Percentiles rank a stretch among this genome's conserved stretches.
These are phyloP conservation scores for Aleiodes alternator DNA, from an alignment of 2,888 invertebrate genomes.

Conservation along the genomic window DNA sequence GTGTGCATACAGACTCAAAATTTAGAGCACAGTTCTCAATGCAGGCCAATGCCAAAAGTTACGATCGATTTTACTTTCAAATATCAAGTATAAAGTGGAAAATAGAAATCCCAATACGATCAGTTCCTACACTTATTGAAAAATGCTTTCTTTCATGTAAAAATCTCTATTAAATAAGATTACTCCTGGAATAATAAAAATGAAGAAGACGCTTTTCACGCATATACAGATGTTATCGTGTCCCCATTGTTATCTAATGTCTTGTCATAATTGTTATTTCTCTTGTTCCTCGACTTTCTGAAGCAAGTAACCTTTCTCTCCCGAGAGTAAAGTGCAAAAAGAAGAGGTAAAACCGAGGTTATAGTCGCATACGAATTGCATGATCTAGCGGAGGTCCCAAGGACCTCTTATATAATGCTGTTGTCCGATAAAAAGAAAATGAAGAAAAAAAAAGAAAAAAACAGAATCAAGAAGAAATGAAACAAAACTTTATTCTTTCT, in stretches of 20 bases:
- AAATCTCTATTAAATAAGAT: conserved; percentile 1
- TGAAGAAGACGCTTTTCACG: conserved; percentile 24
- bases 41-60: conserved; percentile 37
- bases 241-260: conserved; percentile 32
- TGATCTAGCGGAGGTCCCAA: conserved; percentile 43
- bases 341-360: conserved; percentile 40
- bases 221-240: conserved; percentile 20
- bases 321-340: conserved; percentile 32
- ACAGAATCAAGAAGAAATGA: neutral
- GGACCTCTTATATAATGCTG: conserved; percentile 34
- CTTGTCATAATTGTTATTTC: conserved; percentile 20
- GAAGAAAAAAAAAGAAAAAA: neutral
- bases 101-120: too few relatives aligned
- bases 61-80: conserved; percentile 33
- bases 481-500: neutral
- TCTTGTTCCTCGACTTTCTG: conserved; percentile 25
- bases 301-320: conserved; percentile 35
- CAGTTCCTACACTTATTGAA: too few relatives aligned
- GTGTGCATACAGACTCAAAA: neutral
- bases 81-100: conserved; percentile 4
- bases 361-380: conserved; percentile 54
- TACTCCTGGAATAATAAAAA: conserved; percentile 12
- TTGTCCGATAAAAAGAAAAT: conserved; percentile 21
- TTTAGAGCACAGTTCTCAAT: conserved; percentile 10
- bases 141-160: neutral